Evolutionary conservation across 2,113 vertebrate species (phyloP), one percentile per base, ranked within the genome.

Genomic region (Ardeotis arabs): DNA sequence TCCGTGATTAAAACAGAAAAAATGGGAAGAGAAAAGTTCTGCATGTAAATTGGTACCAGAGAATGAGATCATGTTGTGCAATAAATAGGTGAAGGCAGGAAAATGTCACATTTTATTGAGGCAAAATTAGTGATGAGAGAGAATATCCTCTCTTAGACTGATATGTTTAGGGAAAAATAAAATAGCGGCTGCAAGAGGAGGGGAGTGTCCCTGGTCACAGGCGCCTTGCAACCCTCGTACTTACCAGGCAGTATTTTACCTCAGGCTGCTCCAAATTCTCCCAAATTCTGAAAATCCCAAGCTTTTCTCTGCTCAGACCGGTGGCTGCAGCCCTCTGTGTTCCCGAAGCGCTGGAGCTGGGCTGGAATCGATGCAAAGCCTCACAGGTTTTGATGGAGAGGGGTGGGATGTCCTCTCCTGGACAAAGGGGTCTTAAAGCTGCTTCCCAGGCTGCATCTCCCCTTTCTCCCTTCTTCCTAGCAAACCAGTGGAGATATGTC

Each of bases 31-130:
- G 81, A 52, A 29, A 90, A 83, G 76, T 77, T 92, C 56, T 58
- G 73, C 83, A 22, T 86, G 44, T 68, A 81, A 82, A 76, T 75
- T 2, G 3, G 58, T 64, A 64, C 27, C 11, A 11, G 90, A 80
- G 87, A 74, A 70, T 28, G 63, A 89, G 92, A 39, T 90, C 27
- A 2, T 56, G 85, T 63, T 68, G 87, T 62, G 86, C 82, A 74
- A 35, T 91, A 86, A 93, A 90, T 77, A 80, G 79, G 83, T 8
- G 69, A 92, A 96, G 85, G 90, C 76, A 77, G 87, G 92, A 63
- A 93, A 93, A 88, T 86, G 88, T 88, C 95, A 94, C 47, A 18
- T 95, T 96, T 95, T 91, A 95, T 90, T 35, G 75, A 77, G 75
- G 76, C 27, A 75, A 68, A 82, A 66, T 69, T 22, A 77, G 92